These are phyloP conservation scores for Orchestia grillus DNA, from an alignment of 1,140 invertebrate genomes.

Conservation along the genomic window DNA sequence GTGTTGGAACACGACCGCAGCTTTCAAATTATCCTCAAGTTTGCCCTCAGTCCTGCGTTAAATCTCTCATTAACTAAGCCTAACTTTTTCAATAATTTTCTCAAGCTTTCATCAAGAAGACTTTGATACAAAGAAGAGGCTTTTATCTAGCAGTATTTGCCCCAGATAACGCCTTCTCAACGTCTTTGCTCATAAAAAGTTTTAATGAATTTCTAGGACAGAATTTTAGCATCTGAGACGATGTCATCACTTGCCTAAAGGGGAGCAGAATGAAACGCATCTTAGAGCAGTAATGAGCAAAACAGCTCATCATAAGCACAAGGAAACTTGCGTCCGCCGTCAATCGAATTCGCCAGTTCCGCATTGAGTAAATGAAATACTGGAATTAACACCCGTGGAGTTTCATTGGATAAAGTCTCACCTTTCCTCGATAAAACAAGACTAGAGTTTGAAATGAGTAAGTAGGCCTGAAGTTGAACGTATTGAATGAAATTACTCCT, in stretches of 20 bases:
- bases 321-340: not conserved
- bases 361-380: not conserved
- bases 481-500: no score
- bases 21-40: not conserved
- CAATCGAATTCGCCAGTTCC: not conserved
- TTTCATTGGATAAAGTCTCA: no score
- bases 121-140: not conserved
- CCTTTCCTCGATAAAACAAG: no score
- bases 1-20: not conserved
- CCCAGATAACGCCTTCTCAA: constrained; percentile 21
- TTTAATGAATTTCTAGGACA: constrained; percentile 42
- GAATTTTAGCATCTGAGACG: not conserved
- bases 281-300: not conserved
- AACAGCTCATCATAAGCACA: not conserved
- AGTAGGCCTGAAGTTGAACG: no score
- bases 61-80: constrained; percentile 35
- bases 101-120: constrained; percentile 23
- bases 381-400: no score
- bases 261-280: not conserved
- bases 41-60: not conserved
- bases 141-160: constrained; percentile 47
- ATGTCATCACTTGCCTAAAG: not conserved
- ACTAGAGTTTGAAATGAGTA: no score
- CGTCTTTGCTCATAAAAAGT: not conserved
- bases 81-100: constrained; percentile 36